These are phyloP conservation scores for Rhipidura dahli DNA, from an alignment of 2,113 vertebrate genomes.

Conservation along the genomic window DNA sequence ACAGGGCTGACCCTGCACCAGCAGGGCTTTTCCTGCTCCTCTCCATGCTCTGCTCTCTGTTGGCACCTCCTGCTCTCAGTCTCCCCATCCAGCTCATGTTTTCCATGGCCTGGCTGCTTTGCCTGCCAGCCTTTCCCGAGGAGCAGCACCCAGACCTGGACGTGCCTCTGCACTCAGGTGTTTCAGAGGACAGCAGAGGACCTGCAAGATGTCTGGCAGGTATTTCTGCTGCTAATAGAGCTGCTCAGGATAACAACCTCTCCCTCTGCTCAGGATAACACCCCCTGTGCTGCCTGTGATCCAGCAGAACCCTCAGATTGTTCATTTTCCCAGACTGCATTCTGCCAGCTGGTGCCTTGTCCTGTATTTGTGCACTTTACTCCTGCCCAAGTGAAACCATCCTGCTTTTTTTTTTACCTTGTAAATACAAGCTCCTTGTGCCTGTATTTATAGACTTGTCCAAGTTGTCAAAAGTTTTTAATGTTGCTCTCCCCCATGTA, in stretches of 20 bases:
- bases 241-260: neutral
- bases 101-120: neutral
- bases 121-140: neutral
- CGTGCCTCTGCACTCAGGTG: neutral
- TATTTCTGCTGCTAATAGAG: neutral
- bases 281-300: neutral
- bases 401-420: neutral
- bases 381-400: neutral
- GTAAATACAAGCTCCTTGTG: too few species aligned
- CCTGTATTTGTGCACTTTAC: neutral
- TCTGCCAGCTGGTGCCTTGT: neutral
- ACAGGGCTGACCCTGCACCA: neutral
- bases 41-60: neutral
- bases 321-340: neutral
- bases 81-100: neutral
- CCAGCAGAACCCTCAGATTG: neutral
- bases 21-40: neutral
- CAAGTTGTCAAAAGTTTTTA: constrained; percentile 45
- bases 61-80: neutral
- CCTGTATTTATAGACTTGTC: constrained; percentile 43
- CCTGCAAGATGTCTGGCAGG: neutral
- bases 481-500: neutral
- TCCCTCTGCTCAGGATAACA: neutral
- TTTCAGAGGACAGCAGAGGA: neutral
- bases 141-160: neutral